Base-by-base conservation (phyloP, 2,113 vertebrate genomes). In the Nibea coibor region DNA sequence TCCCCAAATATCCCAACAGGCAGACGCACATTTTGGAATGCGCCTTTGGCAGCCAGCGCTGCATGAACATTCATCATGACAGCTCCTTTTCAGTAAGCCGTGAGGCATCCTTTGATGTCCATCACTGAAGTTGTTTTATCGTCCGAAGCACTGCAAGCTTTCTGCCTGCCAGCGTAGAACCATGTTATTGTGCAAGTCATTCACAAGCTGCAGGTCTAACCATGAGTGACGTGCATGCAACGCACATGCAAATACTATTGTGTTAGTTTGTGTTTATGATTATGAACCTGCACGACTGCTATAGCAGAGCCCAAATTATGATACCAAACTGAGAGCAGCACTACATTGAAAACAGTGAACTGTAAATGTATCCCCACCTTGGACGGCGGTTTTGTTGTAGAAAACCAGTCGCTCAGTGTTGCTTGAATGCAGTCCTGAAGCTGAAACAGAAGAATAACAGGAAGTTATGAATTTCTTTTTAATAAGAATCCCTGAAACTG, bases 371-470 rank as follows among this genome's bases (percentile, higher is more conserved):
- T 94, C 81, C 96, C 91, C 91, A 95, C 94, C 81, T 95, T 88
- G 42, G 86, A 74, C 65, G 94, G 92, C 15, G 86, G 80, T 74
- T 92, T 85, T 72, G 94, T 90, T 57, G 95, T 94, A 15, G 96
- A 94, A 89, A 96, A 94, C 98, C 97, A 99, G 51, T 98, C 97
- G 67, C 92, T 97, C 88, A 99, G 91, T 0, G 97, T 97, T 64
- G 96, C 97, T 85, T 96, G 96, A 91, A 99, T 97, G 92, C 97
- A 99, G 88, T 99, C 98, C 80, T 96, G 96, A 83, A 99, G 96
- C 98, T 99, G 94, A 66, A 95, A 95, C 6, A 47, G 64, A 80
- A 80, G 24, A 73, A 83, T 2, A 3, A 51, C 28, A 19, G n/a
- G 9, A 19, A 42, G 58, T 75, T 14, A 2, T 56, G 9, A 42